phyloP scores from a whole-genome alignment of 1,140 invertebrate species.

The Hormaphis cornu region DNA sequence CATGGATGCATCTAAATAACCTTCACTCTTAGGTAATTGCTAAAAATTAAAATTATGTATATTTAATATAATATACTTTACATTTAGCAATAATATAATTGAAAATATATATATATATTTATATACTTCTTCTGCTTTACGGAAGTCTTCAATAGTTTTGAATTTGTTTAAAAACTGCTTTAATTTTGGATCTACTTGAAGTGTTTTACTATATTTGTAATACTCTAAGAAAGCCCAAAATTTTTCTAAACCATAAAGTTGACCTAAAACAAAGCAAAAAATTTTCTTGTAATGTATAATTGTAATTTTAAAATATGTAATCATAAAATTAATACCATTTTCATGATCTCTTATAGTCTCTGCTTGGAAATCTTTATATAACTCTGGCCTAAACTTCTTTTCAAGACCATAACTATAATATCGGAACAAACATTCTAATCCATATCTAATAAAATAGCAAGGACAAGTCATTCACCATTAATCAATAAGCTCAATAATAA shows the following conservation, averaged over 20 bases:
- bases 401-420: constrained; percentile 98
- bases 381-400: constrained; percentile 79
- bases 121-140: constrained; percentile 56
- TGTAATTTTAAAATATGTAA: constrained; percentile 27
- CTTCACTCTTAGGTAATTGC: constrained; percentile 24
- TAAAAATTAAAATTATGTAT: background rate
- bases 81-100: too few relatives aligned
- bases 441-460: constrained; percentile 56
- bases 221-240: constrained; percentile 98
- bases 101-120: background rate
- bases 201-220: constrained; percentile 66
- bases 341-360: constrained; percentile 90
- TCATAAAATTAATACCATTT: constrained; percentile 49
- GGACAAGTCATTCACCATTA: background rate
- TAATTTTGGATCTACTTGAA: constrained; percentile 73
- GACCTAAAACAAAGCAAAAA: constrained; percentile 54
- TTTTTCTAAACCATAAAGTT: constrained; percentile 96
- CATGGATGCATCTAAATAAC: constrained; percentile 23
- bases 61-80: background rate
- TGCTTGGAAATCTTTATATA: constrained; percentile 91
- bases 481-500: background rate
- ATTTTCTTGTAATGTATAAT: constrained; percentile 8
- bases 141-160: constrained; percentile 90
- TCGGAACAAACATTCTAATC: constrained; percentile 81
- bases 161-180: constrained; percentile 75